These are phyloP conservation scores for Trichopria drosophilae DNA, from an alignment of 2,888 invertebrate genomes.

Conservation along the genomic window DNA sequence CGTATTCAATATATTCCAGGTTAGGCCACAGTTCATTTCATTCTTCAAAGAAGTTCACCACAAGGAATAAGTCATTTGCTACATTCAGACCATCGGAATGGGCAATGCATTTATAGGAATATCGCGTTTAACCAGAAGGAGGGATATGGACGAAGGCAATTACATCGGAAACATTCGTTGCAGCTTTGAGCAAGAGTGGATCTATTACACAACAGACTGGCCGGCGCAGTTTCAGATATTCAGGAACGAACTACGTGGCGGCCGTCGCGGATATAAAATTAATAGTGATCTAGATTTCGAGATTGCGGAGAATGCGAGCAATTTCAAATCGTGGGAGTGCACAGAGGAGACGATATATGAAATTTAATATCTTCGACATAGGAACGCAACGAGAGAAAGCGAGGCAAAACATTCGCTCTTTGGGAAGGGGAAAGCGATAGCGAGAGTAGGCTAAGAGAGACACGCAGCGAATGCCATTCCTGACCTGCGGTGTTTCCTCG, in stretches of 20 bases:
- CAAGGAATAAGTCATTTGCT: too few species aligned
- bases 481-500: slow-evolving; percentile 49
- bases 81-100: too few species aligned
- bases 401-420: slow-evolving; percentile 24
- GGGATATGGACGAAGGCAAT: too few species aligned
- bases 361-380: slow-evolving; percentile 53
- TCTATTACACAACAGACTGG: too few species aligned
- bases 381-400: slow-evolving; percentile 31
- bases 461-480: slow-evolving; percentile 50
- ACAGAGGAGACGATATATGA: slow-evolving; percentile 43
- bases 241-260: slow-evolving; percentile 17
- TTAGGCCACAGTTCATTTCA: too few species aligned
- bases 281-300: slow-evolving; percentile 58
- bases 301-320: slow-evolving; percentile 56
- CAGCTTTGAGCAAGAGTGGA: too few species aligned
- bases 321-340: slow-evolving; percentile 55
- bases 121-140: too few species aligned
- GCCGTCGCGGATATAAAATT: slow-evolving; percentile 51
- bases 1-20: too few species aligned
- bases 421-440: slow-evolving; percentile 27
- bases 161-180: too few species aligned
- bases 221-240: too few species aligned
- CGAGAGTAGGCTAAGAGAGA: slow-evolving; percentile 37
- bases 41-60: too few species aligned
- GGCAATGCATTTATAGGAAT: too few species aligned